Evolutionary conservation across 23 tunicate species (phyloP), one percentile per base, ranked within the genome.

Genomic region (Styela plicata): DNA sequence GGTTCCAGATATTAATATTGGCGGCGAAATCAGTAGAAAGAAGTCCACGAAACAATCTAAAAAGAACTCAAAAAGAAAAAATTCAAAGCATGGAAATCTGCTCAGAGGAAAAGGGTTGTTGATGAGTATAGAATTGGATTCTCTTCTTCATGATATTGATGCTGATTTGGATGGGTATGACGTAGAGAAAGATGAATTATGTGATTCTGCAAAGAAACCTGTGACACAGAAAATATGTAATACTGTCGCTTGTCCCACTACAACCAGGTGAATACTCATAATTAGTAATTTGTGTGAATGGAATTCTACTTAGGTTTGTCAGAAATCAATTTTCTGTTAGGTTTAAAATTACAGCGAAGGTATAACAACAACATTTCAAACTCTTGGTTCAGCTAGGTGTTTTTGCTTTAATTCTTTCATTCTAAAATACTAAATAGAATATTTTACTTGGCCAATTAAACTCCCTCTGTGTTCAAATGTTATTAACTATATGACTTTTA

Each of bases 121-220:
- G 57, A 5, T 13, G 57, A 71, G 77, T 32, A 34, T 71, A 2
- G 77, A 71, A 32, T 18, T 71, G 77, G 34, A 71, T 28, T 34
- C 77, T 20, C 32, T 71, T 44, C 7, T 44, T 7, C 57, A 44
- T 32, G 77, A 71, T 3, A 28, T 71, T 20, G 81, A 76, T 76
- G 24, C 52, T 23, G 21, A 74, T 30, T 28, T 76, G 0, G 81
- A 76, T 28, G 87, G 65, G n/a, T 91, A 64, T 57, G 87, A 86
- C 22, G 79, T 82, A 22, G 86, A 86, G 70, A 67, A 74, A 24
- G 90, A 91, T 34, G 90, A 86, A 2, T 19, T 31, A 29, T 91
- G 97, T 70, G 85, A 86, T 34, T 61, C 33, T 19, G 35, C 31
- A 28, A 79, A 83, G 52, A 66, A 74, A 35, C 97, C 97, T 24